These are phyloP conservation scores for Oenanthe melanoleuca DNA, from an alignment of 2,113 vertebrate genomes.

Conservation along the genomic window DNA sequence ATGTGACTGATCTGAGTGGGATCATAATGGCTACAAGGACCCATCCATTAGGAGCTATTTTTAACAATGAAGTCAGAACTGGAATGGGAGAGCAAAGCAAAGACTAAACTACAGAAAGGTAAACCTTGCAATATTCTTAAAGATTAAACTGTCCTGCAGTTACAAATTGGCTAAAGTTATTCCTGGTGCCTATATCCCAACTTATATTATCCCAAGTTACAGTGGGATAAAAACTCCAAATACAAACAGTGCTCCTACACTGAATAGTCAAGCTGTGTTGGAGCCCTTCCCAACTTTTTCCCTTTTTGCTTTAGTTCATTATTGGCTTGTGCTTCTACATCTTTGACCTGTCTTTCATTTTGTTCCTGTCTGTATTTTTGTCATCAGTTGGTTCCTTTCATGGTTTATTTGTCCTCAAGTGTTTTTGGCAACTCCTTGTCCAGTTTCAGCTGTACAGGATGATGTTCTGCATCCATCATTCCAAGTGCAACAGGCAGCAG, in stretches of 20 bases:
- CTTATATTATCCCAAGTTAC: rapidly evolving
- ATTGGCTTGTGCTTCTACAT: background rate
- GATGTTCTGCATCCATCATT: background rate
- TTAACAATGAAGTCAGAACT: background rate
- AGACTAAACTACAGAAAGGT: background rate
- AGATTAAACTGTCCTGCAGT: background rate
- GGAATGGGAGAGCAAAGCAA: background rate
- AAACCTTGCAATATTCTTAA: background rate
- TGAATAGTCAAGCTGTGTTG: background rate
- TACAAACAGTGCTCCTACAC: background rate
- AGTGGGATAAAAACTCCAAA: no score
- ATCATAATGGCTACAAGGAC: background rate
- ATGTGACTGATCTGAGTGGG: background rate
- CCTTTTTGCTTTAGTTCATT: background rate
- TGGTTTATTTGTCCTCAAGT: background rate
- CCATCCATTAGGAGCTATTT: background rate
- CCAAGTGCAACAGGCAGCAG: rapidly evolving
- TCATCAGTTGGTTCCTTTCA: background rate
- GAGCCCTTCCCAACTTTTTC: background rate
- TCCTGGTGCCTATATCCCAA: background rate
- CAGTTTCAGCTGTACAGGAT: rapidly evolving
- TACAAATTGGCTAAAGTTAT: background rate
- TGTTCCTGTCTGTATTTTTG: background rate
- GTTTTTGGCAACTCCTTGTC: background rate
- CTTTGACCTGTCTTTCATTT: background rate